Base-by-base conservation (phyloP, 2,797 vertebrate species). In the Geotria australis region DNA sequence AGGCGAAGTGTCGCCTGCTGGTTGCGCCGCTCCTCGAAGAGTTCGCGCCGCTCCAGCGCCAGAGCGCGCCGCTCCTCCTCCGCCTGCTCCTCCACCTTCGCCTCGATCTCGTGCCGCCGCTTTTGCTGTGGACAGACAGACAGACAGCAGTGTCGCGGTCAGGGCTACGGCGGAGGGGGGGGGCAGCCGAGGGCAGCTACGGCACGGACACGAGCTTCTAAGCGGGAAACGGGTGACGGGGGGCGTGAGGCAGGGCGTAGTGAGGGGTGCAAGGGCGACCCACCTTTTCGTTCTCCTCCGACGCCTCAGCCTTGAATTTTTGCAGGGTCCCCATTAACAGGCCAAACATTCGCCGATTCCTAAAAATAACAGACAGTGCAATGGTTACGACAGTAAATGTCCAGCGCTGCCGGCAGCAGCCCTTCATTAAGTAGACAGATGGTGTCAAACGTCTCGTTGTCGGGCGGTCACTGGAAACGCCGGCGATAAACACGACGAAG, bases 271-370 rank as follows among this genome's bases (percentile, higher is more conserved):
- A 24, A 24, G 24, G 24, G 4, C 24, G 24, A 38, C 3, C 24
- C 76, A 96, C 91, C 79, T 72, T 79, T 58, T 98, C 91, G 61
- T 83, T 76, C 65, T 84, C 78, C 62, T 91, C 81, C 45, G 81
- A 91, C 2, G 91, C 91, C 67, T 98, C 91, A 67, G 95, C 85
- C 66, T 98, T 94, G 69, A 98, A 98, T 69, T 98, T 98, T 46
- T 98, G 88, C 65, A 98, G 73, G 6, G 91, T 98, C 69, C 91
- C 91, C 91, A 98, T 98, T 71, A 98, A 78, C 78, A 98, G 79
- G 74, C 91, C 88, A 69, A 98, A 98, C 84, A 98, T 98, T 66
- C 91, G 85, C 70, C 89, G 83, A 79, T 98, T 98, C 74, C 91
- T 98, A 68, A 61, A 60, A 3, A 60, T 49, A 2, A 64, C 3